These are phyloP conservation scores for Scolanthus callimorphus DNA, from an alignment of 92 coral and sea anemone genomes.

Conservation along the genomic window DNA sequence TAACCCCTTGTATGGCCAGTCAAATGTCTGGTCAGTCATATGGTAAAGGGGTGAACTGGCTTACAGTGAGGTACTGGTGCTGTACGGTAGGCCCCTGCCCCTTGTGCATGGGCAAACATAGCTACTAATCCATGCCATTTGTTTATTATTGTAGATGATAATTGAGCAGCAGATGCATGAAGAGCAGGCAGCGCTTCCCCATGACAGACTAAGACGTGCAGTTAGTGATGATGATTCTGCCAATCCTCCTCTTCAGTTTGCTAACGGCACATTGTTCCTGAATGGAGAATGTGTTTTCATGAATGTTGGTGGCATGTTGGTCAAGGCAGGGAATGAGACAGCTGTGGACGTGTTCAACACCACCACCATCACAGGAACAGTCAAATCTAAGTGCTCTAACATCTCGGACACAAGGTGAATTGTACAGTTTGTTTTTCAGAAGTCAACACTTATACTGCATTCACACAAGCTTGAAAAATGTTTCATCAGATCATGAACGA, in stretches of 20 bases:
- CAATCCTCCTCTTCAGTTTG: neutral
- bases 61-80: no score
- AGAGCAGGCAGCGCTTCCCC: constrained; percentile 22
- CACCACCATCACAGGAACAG: neutral
- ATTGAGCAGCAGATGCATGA: constrained; percentile 28
- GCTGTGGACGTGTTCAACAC: constrained; percentile 13
- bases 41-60: no score
- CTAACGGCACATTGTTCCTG: constrained; percentile 35
- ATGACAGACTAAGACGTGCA: constrained; percentile 56
- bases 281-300: constrained; percentile 35
- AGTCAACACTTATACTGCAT: no score
- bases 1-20: no score
- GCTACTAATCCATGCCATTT: no score
- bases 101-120: no score
- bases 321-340: neutral
- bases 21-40: no score
- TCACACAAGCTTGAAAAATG: no score
- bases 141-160: constrained; percentile 24
- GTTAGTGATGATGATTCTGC: neutral
- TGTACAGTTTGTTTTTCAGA: no score
- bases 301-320: constrained; percentile 27
- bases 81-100: no score
- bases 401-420: constrained; percentile 8
- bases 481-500: no score
- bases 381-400: constrained; percentile 5